Conservation (phyloP, 2,888 invertebrate genomes). For the Coleophora deauratella region DNA sequence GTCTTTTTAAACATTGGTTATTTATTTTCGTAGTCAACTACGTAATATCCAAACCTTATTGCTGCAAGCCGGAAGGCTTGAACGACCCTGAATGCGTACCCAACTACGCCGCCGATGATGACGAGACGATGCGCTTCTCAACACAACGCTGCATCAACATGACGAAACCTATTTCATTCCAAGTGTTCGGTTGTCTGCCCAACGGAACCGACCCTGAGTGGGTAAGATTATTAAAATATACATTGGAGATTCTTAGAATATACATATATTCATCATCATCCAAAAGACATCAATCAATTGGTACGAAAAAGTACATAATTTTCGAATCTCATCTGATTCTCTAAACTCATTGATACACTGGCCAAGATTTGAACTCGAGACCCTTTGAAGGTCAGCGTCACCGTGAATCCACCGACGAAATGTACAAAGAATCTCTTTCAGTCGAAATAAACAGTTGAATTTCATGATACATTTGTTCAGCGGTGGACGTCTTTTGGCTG, state of each 20-base stretch:
- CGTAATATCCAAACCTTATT: slow-evolving; percentile 10
- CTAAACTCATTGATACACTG: no score
- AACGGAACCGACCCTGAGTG: not conserved
- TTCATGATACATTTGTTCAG: no score
- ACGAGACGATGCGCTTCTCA: slow-evolving; percentile 30
- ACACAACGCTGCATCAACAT: slow-evolving; percentile 28
- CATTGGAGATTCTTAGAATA: slow-evolving; percentile 23
- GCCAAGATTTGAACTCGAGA: no score
- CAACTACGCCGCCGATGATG: slow-evolving; percentile 24
- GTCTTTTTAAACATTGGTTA: no score
- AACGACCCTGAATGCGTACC: slow-evolving; percentile 24
- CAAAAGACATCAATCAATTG: no score
- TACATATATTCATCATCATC: slow-evolving; percentile 3
- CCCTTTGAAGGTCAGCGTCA: not conserved
- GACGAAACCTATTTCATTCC: slow-evolving; percentile 29
- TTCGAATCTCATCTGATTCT: no score
- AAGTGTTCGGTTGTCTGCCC: slow-evolving; percentile 22
- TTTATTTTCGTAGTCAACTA: not conserved
- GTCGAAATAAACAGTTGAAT: no score
- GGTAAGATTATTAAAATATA: slow-evolving; percentile 1
- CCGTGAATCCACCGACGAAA: not conserved
- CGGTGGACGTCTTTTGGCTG: no score
- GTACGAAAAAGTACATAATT: no score
- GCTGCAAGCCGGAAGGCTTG: slow-evolving; percentile 24
- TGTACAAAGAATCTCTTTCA: not conserved